Evolutionary conservation across 2,888 invertebrate genomes (phyloP).

Genomic region (Lasioglossum oenotherae): DNA sequence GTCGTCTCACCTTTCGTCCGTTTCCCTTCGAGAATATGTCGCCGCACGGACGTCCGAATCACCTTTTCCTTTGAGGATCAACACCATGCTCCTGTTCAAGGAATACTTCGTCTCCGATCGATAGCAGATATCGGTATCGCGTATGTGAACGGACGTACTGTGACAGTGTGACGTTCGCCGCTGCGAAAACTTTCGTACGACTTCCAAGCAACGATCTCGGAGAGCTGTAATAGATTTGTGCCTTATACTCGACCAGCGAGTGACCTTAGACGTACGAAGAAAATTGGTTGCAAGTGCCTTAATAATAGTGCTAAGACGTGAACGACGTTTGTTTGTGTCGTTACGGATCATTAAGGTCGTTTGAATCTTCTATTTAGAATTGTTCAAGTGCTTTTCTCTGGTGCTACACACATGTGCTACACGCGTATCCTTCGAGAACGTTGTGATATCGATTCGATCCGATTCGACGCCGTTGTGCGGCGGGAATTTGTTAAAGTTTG

Average conservation of each 20-base stretch:
- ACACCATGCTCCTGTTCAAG: constrained; percentile 22
- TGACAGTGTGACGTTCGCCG: constrained; percentile 13
- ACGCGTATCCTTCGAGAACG: constrained; percentile 18
- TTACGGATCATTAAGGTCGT: constrained; percentile 38
- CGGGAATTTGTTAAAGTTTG: not conserved
- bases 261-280: constrained; percentile 34
- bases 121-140: constrained; percentile 33
- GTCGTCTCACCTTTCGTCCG: constrained; percentile 2
- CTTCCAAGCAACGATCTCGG: not conserved
- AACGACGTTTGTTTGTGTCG: constrained; percentile 25
- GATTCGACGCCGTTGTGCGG: not conserved
- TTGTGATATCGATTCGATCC: constrained; percentile 38
- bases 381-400: constrained; percentile 38
- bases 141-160: constrained; percentile 6
- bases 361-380: constrained; percentile 17
- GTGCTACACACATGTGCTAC: constrained; percentile 25
- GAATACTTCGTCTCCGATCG: constrained; percentile 26
- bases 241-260: constrained; percentile 25
- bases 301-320: constrained; percentile 34
- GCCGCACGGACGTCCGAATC: not conserved
- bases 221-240: constrained; percentile 14
- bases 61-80: not conserved
- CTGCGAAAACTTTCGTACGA: not conserved
- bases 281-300: constrained; percentile 49
- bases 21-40: constrained; percentile 7